Conservation (phyloP, 2,888 invertebrate species). For the Parasteatoda lunata region DNA sequence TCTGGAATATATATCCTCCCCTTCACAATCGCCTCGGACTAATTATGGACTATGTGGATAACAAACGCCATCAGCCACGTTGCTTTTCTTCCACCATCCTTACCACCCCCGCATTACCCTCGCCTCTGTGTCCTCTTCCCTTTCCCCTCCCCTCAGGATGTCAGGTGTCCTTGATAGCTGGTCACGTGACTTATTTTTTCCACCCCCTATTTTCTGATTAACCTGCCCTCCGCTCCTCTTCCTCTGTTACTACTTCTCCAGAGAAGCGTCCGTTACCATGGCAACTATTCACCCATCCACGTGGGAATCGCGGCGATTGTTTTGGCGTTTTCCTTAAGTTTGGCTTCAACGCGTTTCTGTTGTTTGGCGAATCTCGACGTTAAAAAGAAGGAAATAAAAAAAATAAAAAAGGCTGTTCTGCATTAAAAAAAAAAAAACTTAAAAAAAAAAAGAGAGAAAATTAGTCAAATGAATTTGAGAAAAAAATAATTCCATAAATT, state of each 20-base stretch:
- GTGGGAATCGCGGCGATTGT: slow-evolving; percentile 53
- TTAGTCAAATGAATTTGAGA: no score
- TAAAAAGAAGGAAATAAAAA: not conserved
- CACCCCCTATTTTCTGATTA: slow-evolving; percentile 54
- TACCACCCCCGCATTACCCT: not conserved
- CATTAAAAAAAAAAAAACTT: no score
- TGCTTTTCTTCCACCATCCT: slow-evolving; percentile 42
- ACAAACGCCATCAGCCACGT: slow-evolving; percentile 66
- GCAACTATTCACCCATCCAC: slow-evolving; percentile 53
- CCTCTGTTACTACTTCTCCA: slow-evolving; percentile 9
- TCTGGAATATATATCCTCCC: slow-evolving; percentile 56
- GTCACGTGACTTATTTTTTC: slow-evolving; percentile 62
- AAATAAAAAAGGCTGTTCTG: not conserved
- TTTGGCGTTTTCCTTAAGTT: slow-evolving; percentile 25
- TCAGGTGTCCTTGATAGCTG: slow-evolving; percentile 68
- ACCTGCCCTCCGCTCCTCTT: slow-evolving; percentile 34
- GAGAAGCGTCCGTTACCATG: slow-evolving; percentile 57
- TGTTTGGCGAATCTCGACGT: slow-evolving; percentile 5
- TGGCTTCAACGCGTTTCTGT: not conserved
- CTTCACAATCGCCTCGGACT: slow-evolving; percentile 61
- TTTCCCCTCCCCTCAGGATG: slow-evolving; percentile 40
- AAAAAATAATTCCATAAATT: no score
- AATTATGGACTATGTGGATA: slow-evolving; percentile 67
- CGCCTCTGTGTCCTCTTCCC: not conserved
- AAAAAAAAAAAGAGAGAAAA: not conserved